phyloP scores from a whole-genome alignment of 2,113 vertebrate genomes.

The Girardinichthys multiradiatus region DNA sequence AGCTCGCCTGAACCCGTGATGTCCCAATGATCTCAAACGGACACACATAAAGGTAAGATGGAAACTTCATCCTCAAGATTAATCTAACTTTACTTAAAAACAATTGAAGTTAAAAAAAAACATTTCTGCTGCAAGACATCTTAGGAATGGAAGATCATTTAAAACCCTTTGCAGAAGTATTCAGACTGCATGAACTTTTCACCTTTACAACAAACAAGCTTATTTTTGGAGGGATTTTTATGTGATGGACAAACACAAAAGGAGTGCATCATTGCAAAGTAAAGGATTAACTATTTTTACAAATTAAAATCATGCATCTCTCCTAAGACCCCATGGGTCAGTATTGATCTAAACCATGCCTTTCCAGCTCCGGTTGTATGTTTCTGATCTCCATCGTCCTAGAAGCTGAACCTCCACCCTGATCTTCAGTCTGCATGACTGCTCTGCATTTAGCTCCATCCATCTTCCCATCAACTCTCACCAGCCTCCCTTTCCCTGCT shows the following conservation, averaged over 20 bases:
- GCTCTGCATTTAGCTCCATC: too few relatives aligned
- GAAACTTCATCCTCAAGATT: background rate
- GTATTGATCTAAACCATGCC: too few relatives aligned
- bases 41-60: background rate
- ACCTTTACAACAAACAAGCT: too few relatives aligned
- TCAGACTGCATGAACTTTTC: background rate
- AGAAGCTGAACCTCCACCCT: too few relatives aligned
- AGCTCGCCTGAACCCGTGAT: background rate
- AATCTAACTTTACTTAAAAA: background rate
- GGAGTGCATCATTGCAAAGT: background rate
- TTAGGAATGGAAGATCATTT: background rate
- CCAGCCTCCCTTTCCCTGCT: background rate
- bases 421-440: too few relatives aligned
- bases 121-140: too few relatives aligned
- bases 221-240: background rate
- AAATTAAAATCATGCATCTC: too few relatives aligned
- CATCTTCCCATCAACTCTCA: too few relatives aligned
- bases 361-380: too few relatives aligned
- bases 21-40: background rate
- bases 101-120: too few relatives aligned
- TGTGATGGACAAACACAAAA: background rate
- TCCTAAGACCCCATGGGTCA: too few relatives aligned
- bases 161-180: background rate
- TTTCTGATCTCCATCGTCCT: too few relatives aligned
- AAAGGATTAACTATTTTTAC: background rate